Percentiles rank a stretch among this genome's conserved stretches.
Evolutionary conservation across 2,113 vertebrate genomes (phyloP).

Genomic region (Perca schrenkii): DNA sequence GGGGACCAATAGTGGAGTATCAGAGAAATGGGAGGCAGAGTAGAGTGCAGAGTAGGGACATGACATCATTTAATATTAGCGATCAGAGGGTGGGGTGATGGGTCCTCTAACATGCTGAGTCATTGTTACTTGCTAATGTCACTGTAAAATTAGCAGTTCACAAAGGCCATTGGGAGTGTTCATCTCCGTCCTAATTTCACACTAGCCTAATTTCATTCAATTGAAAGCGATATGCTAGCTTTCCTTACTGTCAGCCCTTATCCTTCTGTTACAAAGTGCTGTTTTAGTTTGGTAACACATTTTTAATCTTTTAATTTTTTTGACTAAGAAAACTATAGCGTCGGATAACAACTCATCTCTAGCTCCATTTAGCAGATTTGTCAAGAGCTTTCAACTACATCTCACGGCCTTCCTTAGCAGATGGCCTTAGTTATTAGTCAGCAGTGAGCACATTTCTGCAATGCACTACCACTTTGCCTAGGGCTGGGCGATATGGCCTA

Average conservation of each 20-base stretch:
- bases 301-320: background rate
- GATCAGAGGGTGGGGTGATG: background rate
- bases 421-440: too few relatives aligned
- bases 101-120: background rate
- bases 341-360: too few relatives aligned
- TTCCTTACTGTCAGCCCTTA: background rate
- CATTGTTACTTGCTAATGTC: background rate
- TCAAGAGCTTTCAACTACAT: too few relatives aligned
- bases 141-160: background rate
- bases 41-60: background rate
- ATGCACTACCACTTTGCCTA: background rate
- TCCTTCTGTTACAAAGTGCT: background rate
- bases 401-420: too few relatives aligned
- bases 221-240: background rate
- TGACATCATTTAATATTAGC: too few relatives aligned
- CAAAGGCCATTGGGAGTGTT: background rate
- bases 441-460: background rate
- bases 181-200: background rate
- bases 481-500: too few relatives aligned
- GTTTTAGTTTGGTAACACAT: background rate
- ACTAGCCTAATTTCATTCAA: background rate
- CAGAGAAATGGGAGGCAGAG: background rate
- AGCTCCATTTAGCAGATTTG: too few relatives aligned
- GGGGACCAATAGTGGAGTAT: background rate
- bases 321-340: background rate